A percentile compares a stretch with the other conserved stretches of the same genome.
Evolutionary conservation across 1,140 invertebrate species (phyloP).

Genomic region (Drosophila persimilis): DNA sequence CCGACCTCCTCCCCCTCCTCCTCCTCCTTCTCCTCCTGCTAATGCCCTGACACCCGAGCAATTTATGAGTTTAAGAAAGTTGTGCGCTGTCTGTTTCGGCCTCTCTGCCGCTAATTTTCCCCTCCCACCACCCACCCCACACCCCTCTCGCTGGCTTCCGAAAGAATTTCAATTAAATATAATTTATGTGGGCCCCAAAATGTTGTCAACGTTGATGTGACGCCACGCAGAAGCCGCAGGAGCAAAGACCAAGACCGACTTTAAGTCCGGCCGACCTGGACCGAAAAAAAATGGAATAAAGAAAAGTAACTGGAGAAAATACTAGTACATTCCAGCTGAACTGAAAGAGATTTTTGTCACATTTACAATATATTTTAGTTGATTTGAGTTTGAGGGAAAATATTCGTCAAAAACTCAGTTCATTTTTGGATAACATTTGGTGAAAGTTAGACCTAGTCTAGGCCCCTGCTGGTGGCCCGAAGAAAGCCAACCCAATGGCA

Average conservation of each 20-base stretch:
- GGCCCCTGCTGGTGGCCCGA: too few relatives aligned
- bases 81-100: slow-evolving; percentile 61
- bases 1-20: not conserved
- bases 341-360: too few relatives aligned
- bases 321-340: too few relatives aligned
- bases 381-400: too few relatives aligned
- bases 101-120: slow-evolving; percentile 59
- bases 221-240: slow-evolving; percentile 24
- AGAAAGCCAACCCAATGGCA: too few relatives aligned
- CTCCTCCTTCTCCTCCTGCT: not conserved
- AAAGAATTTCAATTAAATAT: slow-evolving; percentile 82
- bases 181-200: slow-evolving; percentile 71
- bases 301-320: too few relatives aligned
- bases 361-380: too few relatives aligned
- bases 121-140: not conserved
- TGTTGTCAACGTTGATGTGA: slow-evolving; percentile 51
- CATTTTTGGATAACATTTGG: too few relatives aligned
- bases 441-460: too few relatives aligned
- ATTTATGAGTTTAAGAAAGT: slow-evolving; percentile 67
- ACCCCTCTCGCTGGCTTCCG: slow-evolving; percentile 4
- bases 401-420: too few relatives aligned
- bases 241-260: not conserved
- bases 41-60: slow-evolving; percentile 58
- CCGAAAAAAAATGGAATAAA: not conserved
- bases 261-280: slow-evolving; percentile 3